A percentile compares a stretch with the other conserved stretches of the same genome.
Evolutionary conservation across 2,113 vertebrate genomes (phyloP).

Genomic region (Dasyprocta punctata): DNA sequence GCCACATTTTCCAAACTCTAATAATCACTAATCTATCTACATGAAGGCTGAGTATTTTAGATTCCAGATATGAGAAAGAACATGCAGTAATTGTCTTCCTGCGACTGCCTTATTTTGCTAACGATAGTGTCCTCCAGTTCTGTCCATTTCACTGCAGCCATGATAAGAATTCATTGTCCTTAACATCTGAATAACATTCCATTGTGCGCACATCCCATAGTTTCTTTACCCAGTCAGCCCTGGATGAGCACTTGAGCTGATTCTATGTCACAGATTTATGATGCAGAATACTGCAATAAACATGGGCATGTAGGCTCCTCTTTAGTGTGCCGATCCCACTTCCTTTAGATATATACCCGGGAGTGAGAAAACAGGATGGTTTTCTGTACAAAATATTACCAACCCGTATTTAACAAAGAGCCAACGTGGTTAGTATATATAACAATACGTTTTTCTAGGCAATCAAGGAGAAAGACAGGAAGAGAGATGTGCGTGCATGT

Average conservation of each 20-base stretch:
- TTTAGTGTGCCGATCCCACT: neutral
- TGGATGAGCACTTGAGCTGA: neutral
- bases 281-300: no score
- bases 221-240: no score
- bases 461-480: neutral
- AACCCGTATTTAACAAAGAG: neutral
- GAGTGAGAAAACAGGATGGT: neutral
- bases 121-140: no score
- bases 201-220: neutral
- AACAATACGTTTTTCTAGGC: neutral
- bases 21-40: neutral
- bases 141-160: neutral
- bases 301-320: no score
- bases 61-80: neutral
- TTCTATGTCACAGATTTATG: neutral
- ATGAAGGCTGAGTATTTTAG: neutral
- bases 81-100: neutral
- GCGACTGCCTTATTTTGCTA: neutral
- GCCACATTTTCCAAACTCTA: neutral
- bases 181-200: neutral
- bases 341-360: neutral
- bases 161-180: neutral
- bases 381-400: conserved; percentile 1
- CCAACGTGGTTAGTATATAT: neutral
- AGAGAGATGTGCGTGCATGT: neutral